Conservation (phyloP, 2,888 invertebrate species). For the Tetragonisca angustula region DNA sequence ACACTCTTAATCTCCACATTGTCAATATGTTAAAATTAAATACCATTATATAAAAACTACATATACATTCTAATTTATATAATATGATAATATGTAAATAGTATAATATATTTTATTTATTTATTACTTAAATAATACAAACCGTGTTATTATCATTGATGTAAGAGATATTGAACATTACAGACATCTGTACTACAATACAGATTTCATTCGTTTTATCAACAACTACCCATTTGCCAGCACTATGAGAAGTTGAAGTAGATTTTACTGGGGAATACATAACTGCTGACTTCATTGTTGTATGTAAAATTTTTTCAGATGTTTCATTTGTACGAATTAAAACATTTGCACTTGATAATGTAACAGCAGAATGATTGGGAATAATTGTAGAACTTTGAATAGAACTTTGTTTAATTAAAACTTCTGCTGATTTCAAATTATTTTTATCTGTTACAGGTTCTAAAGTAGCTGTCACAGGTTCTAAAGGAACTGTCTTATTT, state of each 20-base stretch:
- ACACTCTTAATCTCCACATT: too few species aligned
- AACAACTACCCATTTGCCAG: conserved; percentile 85
- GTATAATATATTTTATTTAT: background rate
- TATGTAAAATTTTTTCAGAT: conserved; percentile 68
- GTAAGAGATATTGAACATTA: conserved; percentile 87
- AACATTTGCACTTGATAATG: background rate
- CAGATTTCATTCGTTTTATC: conserved; percentile 86
- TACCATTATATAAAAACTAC: background rate
- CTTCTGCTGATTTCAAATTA: background rate
- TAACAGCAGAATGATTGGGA: background rate
- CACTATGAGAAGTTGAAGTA: conserved; percentile 74
- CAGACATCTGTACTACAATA: conserved; percentile 88
- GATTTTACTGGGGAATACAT: conserved; percentile 18
- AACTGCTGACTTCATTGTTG: conserved; percentile 79
- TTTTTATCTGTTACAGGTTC: background rate
- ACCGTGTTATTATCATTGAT: conserved; percentile 76
- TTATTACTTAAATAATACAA: conserved; percentile 21
- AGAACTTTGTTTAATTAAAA: background rate
- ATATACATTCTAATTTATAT: background rate
- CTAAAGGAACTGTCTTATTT: background rate
- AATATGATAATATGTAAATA: background rate
- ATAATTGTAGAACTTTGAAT: background rate
- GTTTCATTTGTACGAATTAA: conserved; percentile 5
- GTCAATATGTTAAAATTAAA: too few species aligned
- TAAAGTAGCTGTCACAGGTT: background rate